Evolutionary conservation across 2,797 vertebrate genomes (phyloP).

Genomic region (Diceros bicornis): DNA sequence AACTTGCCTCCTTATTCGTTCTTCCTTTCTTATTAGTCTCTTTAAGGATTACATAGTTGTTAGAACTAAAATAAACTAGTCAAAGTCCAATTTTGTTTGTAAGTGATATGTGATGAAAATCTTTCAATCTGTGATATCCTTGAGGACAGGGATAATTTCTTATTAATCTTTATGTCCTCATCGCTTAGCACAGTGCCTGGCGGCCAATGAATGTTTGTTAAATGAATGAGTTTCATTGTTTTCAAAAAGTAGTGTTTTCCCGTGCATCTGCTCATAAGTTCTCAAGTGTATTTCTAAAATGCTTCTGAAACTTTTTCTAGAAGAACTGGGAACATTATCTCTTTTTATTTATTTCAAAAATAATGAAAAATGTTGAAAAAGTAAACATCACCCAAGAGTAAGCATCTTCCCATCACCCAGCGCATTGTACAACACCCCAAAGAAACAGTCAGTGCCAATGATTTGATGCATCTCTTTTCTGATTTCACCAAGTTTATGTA

Average conservation of each 20-base stretch:
- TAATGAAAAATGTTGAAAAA: neutral
- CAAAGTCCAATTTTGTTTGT: neutral
- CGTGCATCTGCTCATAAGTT: neutral
- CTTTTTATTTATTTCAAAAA: neutral
- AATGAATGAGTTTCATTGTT: neutral
- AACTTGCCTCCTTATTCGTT: neutral
- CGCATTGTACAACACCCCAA: neutral
- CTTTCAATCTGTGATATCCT: neutral
- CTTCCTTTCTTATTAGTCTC: neutral
- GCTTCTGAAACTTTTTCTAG: neutral
- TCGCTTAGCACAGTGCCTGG: neutral
- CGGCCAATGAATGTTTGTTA: neutral
- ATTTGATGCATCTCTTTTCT: neutral
- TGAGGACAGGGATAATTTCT: neutral
- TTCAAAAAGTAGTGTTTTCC: neutral
- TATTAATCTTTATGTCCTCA: neutral
- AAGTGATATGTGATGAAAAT: neutral
- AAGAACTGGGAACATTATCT: neutral
- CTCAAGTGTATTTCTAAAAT: slow-evolving; percentile 23
- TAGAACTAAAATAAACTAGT: neutral
- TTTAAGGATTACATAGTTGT: neutral
- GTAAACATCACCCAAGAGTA: neutral
- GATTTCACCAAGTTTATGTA: neutral
- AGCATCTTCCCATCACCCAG: neutral
- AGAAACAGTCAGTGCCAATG: neutral